These are phyloP conservation scores for Drosophila prosaltans DNA, from an alignment of 1,140 invertebrate genomes.

Conservation along the genomic window DNA sequence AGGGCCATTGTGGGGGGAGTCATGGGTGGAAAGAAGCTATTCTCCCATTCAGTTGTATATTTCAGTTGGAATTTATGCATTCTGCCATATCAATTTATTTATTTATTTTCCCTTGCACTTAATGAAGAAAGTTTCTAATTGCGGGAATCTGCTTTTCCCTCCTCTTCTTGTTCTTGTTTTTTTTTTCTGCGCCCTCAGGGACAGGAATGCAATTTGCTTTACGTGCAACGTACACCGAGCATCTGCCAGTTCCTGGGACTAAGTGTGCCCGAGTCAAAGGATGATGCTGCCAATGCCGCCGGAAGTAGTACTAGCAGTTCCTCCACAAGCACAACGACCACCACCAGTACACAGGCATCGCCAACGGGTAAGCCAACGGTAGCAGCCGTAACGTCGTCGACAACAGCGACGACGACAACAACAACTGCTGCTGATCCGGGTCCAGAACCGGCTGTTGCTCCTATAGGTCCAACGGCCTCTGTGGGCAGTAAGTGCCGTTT, in stretches of 20 bases:
- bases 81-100: constrained; percentile 72
- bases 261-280: constrained; percentile 27
- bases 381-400: constrained; percentile 25
- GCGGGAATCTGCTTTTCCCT: constrained; percentile 35
- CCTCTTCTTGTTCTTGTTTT: background rate
- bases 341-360: constrained; percentile 35
- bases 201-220: constrained; percentile 73
- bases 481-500: constrained; percentile 78
- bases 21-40: background rate
- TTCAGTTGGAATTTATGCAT: constrained; percentile 65
- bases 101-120: constrained; percentile 72
- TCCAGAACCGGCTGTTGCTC: constrained; percentile 48
- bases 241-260: constrained; percentile 77
- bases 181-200: constrained; percentile 40
- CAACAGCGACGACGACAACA: constrained; percentile 35
- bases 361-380: constrained; percentile 63
- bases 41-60: constrained; percentile 27
- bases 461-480: constrained; percentile 66
- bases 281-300: background rate
- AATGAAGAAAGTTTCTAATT: constrained; percentile 80
- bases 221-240: constrained; percentile 71
- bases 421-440: constrained; percentile 37
- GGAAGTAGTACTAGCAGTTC: constrained; percentile 15
- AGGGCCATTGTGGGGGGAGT: constrained; percentile 21
- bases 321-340: constrained; percentile 22